Conservation (phyloP, 2,797 vertebrate species). For the Oreochromis grahami region DNA sequence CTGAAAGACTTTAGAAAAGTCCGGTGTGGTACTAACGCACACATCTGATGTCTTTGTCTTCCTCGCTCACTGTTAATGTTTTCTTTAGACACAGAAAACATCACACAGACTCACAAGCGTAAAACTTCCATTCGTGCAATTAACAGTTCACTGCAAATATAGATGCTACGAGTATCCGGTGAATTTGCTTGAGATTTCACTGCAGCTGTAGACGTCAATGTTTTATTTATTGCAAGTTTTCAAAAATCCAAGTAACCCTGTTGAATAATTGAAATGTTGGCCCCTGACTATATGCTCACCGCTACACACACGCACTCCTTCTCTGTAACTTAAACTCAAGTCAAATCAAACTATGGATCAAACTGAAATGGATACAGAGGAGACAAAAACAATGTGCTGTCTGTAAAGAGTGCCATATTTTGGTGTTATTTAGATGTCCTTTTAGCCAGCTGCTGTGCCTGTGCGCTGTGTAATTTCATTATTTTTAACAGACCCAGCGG, state of each 20-base stretch:
- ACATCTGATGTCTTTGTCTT: background rate
- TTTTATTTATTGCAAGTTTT: slow-evolving; percentile 57
- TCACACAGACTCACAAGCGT: background rate
- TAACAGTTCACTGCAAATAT: slow-evolving; percentile 11
- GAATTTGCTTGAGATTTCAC: slow-evolving; percentile 14
- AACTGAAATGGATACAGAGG: background rate
- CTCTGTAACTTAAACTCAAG: slow-evolving; percentile 1
- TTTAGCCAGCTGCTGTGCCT: slow-evolving; percentile 4
- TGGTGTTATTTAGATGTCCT: background rate
- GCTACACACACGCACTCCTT: background rate
- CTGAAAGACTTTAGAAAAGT: background rate
- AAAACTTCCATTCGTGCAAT: background rate
- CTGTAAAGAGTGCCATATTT: background rate
- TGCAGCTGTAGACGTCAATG: slow-evolving; percentile 25
- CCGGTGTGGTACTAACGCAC: background rate
- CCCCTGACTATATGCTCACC: background rate
- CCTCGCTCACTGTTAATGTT: background rate
- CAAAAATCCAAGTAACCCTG: slow-evolving; percentile 45
- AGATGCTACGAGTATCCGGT: background rate
- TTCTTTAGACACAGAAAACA: background rate
- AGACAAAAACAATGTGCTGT: background rate
- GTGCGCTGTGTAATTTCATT: slow-evolving; percentile 32
- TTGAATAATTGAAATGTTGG: slow-evolving; percentile 50
- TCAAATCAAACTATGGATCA: background rate
- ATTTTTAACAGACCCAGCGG: slow-evolving; percentile 28